phyloP scores from a whole-genome alignment of 2,888 invertebrate species.

The Cerastoderma edule region DNA sequence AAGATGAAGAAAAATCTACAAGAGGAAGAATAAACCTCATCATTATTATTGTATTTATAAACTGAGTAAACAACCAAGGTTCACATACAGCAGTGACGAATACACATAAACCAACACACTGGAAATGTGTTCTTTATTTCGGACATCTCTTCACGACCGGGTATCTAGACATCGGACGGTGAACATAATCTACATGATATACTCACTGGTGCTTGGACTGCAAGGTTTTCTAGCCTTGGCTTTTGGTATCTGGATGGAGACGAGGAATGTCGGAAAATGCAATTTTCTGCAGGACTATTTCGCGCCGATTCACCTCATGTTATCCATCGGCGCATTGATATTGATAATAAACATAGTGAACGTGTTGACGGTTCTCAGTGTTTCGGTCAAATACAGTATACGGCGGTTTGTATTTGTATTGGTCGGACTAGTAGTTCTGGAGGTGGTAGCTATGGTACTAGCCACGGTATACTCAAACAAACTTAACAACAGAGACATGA shows the following conservation, averaged over 20 bases:
- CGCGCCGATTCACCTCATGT: constrained; percentile 1
- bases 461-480: background rate
- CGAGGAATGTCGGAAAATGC: background rate
- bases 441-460: constrained; percentile 2
- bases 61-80: too few species aligned
- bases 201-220: background rate
- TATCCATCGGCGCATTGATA: background rate
- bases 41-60: too few species aligned
- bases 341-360: background rate
- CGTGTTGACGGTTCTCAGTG: background rate
- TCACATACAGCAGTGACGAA: too few species aligned
- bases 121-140: background rate
- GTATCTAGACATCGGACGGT: constrained; percentile 4
- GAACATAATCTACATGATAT: constrained; percentile 13
- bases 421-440: background rate
- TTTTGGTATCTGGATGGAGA: constrained; percentile 15
- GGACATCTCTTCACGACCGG: background rate
- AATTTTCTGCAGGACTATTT: constrained; percentile 8
- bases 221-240: constrained; percentile 3
- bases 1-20: too few species aligned
- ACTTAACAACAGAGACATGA: background rate
- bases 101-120: too few species aligned
- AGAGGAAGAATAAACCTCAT: too few species aligned
- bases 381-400: constrained; percentile 1
- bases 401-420: background rate